phyloP scores from a whole-genome alignment of 2,113 vertebrate species.

The Corythornis madagascariensis region DNA sequence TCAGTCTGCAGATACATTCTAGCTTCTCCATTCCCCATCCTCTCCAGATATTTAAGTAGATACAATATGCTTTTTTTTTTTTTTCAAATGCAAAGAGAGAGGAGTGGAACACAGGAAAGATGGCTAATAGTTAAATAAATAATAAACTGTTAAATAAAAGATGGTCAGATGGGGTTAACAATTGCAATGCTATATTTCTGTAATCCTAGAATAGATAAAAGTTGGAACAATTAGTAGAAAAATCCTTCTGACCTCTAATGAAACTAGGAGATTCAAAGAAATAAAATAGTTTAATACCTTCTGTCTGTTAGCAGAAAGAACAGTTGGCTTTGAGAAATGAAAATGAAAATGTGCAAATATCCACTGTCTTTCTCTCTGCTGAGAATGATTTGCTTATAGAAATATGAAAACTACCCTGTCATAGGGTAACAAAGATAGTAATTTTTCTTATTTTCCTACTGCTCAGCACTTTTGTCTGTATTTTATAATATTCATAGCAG shows the following conservation, averaged over 20 bases:
- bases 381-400: not conserved
- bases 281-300: not conserved
- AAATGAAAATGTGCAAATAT: not conserved
- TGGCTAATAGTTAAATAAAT: not conserved
- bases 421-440: not conserved
- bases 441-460: not conserved
- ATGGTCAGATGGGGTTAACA: not conserved
- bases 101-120: not conserved
- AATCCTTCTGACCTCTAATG: not conserved
- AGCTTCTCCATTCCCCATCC: not conserved
- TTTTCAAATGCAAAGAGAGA: not conserved
- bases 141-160: not conserved
- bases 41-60: not conserved
- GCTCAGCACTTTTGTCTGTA: not conserved
- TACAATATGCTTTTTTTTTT: not conserved
- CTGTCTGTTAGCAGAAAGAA: not conserved
- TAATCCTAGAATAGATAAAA: not conserved
- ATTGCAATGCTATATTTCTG: not conserved
- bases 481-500: not conserved
- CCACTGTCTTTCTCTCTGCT: not conserved
- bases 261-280: not conserved
- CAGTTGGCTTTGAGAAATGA: not conserved
- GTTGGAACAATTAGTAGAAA: not conserved
- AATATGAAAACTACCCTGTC: not conserved
- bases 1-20: not conserved